phyloP scores from a whole-genome alignment of 2,113 vertebrate genomes.

The Sula dactylatra region DNA sequence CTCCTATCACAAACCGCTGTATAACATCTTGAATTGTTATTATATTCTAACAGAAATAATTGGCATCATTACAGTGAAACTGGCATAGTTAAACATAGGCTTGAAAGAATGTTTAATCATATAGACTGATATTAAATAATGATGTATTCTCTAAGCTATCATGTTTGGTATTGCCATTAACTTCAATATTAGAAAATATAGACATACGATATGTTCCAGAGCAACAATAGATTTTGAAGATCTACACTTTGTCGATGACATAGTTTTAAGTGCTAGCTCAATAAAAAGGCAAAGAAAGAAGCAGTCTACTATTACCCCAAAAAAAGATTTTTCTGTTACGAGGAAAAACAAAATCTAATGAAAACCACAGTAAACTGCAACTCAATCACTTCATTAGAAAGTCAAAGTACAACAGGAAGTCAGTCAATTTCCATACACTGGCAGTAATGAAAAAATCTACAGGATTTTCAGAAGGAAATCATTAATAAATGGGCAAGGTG shows the following conservation, averaged over 20 bases:
- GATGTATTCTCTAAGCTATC: background rate
- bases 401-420: background rate
- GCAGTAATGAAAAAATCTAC: background rate
- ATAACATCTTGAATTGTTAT: background rate
- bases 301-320: accelerated
- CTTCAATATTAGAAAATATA: background rate
- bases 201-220: background rate
- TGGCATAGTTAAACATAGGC: background rate
- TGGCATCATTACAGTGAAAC: background rate
- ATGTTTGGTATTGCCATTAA: background rate
- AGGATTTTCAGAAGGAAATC: background rate
- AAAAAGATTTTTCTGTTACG: background rate
- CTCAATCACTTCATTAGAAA: background rate
- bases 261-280: background rate
- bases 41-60: background rate
- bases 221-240: background rate
- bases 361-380: background rate
- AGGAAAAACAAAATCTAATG: background rate
- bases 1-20: background rate
- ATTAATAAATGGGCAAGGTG: background rate
- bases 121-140: background rate
- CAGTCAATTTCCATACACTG: background rate
- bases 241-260: background rate
- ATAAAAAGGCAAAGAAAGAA: background rate
- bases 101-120: background rate